Conservation (phyloP, 37 sponge, comb jelly and placozoan species). For the Dysidea cf. avara region DNA sequence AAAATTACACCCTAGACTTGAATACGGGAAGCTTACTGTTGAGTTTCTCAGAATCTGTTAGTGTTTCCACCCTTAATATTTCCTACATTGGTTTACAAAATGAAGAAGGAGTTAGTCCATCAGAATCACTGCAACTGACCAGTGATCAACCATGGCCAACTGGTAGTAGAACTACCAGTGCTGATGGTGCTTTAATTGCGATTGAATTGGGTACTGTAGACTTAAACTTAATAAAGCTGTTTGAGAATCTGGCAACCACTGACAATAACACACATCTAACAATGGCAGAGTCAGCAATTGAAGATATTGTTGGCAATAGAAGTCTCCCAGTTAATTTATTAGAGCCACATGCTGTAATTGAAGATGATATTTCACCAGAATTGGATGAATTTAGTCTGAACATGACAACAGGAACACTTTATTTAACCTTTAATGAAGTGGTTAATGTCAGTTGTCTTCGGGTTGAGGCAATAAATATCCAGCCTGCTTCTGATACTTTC, state of each 20-base stretch:
- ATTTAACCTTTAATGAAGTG: slow-evolving; percentile 83
- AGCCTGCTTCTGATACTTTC: slow-evolving; percentile 43
- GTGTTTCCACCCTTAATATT: slow-evolving; percentile 56
- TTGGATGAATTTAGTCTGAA: slow-evolving; percentile 47
- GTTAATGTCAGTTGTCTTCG: slow-evolving; percentile 69
- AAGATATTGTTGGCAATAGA: slow-evolving; percentile 71
- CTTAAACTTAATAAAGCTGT: slow-evolving; percentile 77
- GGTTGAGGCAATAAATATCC: slow-evolving; percentile 59
- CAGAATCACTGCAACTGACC: slow-evolving; percentile 24
- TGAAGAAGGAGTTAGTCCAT: slow-evolving; percentile 2
- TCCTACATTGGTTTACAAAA: slow-evolving; percentile 61
- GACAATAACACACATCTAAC: slow-evolving; percentile 51
- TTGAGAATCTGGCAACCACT: slow-evolving; percentile 53
- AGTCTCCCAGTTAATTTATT: slow-evolving; percentile 11
- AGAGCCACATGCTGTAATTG: not conserved
- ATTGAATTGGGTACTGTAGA: slow-evolving; percentile 55
- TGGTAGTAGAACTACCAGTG: slow-evolving; percentile 43
- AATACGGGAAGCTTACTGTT: slow-evolving; percentile 60
- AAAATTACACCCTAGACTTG: slow-evolving; percentile 60
- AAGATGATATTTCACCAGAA: slow-evolving; percentile 61
- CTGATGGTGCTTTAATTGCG: slow-evolving; percentile 43
- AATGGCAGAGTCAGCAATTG: slow-evolving; percentile 41
- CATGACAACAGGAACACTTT: slow-evolving; percentile 54
- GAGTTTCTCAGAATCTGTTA: slow-evolving; percentile 83
- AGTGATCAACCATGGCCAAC: slow-evolving; percentile 15